phyloP scores from a whole-genome alignment of 2,113 vertebrate species.

The Melospiza melodia region DNA sequence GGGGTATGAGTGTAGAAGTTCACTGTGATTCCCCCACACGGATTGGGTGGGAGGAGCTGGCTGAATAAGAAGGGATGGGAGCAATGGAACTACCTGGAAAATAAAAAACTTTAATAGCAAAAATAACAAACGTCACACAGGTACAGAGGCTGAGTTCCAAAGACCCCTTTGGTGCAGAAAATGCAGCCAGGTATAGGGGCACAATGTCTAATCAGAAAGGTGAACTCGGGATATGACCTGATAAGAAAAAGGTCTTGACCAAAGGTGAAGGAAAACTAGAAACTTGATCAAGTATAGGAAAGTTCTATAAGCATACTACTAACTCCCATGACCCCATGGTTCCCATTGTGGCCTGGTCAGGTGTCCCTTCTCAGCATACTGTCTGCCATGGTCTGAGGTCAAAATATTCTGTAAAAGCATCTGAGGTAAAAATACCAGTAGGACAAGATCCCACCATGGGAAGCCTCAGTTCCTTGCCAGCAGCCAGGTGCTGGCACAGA shows the following conservation, averaged over 20 bases:
- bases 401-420: not conserved
- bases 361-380: not conserved
- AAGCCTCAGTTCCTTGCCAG: not conserved
- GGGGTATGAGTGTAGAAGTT: not conserved
- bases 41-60: not conserved
- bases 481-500: not conserved
- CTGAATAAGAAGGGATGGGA: not conserved
- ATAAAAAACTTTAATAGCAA: not conserved
- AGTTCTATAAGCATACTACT: not conserved
- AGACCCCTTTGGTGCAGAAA: not conserved
- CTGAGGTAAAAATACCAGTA: not conserved
- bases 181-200: not conserved
- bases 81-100: not conserved
- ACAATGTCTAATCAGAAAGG: not conserved
- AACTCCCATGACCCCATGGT: not conserved
- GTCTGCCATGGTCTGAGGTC: not conserved
- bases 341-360: not conserved
- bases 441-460: not conserved
- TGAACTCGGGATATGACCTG: not conserved
- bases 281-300: not conserved
- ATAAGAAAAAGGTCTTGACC: not conserved
- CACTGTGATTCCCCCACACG: not conserved
- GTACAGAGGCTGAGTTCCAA: not conserved
- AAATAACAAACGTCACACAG: not conserved
- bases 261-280: not conserved